Evolutionary conservation across 2,888 invertebrate genomes (phyloP).

Genomic region (Lepas anatifera): DNA sequence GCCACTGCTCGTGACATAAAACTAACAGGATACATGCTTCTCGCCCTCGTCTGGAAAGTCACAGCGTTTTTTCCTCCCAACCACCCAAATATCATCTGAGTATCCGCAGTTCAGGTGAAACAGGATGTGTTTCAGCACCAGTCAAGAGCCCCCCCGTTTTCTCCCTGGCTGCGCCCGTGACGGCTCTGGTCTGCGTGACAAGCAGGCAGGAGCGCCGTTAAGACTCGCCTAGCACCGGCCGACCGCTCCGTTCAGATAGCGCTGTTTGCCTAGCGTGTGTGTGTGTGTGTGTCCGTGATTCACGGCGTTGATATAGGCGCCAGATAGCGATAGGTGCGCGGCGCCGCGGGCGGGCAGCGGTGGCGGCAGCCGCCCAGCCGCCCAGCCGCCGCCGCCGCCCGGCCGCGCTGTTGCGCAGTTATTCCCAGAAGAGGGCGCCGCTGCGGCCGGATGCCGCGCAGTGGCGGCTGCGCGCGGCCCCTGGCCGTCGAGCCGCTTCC

Average conservation of each 20-base stretch:
- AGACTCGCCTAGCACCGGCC: neutral
- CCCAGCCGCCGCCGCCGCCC: neutral
- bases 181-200: neutral
- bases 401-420: neutral
- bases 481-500: neutral
- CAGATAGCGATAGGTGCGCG: conserved; percentile 4
- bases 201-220: neutral
- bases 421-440: neutral
- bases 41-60: no score
- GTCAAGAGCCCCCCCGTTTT: no score
- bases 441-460: conserved; percentile 1
- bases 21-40: no score
- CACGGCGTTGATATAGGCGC: neutral
- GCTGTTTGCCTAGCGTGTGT: conserved; percentile 1
- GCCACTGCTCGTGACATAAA: no score
- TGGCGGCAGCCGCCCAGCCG: neutral
- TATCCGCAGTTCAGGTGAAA: no score
- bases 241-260: neutral
- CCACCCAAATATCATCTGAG: no score
- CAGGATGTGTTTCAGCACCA: no score
- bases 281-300: no score
- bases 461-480: neutral
- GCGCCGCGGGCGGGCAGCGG: neutral
- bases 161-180: neutral
- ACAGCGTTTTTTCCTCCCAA: no score